phyloP scores from a whole-genome alignment of 2,888 invertebrate genomes.

The Sycophila texana region DNA sequence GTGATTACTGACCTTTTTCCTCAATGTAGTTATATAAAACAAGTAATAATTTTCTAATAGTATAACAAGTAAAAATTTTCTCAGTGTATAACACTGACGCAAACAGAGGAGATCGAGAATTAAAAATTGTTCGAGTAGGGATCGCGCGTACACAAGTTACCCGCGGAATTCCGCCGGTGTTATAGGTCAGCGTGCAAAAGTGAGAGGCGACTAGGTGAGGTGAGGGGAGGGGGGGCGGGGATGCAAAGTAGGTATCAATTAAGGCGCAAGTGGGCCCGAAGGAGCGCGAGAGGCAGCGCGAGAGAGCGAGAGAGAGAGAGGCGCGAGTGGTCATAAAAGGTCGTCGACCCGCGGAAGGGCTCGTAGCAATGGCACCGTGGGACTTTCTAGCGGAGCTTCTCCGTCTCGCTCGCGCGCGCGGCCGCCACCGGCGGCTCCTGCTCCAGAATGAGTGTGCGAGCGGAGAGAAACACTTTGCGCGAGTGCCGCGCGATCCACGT shows the following conservation, averaged over 20 bases:
- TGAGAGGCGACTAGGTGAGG: constrained; percentile 15
- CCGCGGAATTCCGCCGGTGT: no score
- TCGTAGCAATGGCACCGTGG: constrained; percentile 70
- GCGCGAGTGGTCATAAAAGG: constrained; percentile 57
- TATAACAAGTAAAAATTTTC: no score
- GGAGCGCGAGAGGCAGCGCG: constrained; percentile 10
- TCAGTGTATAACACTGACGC: not conserved
- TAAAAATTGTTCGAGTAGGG: no score
- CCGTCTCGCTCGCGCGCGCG: not conserved
- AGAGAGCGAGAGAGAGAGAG: constrained; percentile 25
- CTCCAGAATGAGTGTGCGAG: constrained; percentile 33
- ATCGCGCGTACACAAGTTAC: no score
- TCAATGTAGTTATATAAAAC: no score
- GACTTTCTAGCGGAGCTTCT: constrained; percentile 63
- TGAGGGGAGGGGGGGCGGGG: constrained; percentile 19
- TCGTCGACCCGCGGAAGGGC: constrained; percentile 60
- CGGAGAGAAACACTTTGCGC: not conserved
- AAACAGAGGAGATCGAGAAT: not conserved
- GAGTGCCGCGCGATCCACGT: not conserved
- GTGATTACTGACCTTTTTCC: no score
- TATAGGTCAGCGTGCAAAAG: constrained; percentile 15
- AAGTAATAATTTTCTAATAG: no score
- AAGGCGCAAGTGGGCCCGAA: constrained; percentile 25
- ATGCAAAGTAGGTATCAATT: constrained; percentile 43
- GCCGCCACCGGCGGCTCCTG: constrained; percentile 10